Conservation (phyloP, 2,888 invertebrate genomes). For the Aricia artaxerxes region DNA sequence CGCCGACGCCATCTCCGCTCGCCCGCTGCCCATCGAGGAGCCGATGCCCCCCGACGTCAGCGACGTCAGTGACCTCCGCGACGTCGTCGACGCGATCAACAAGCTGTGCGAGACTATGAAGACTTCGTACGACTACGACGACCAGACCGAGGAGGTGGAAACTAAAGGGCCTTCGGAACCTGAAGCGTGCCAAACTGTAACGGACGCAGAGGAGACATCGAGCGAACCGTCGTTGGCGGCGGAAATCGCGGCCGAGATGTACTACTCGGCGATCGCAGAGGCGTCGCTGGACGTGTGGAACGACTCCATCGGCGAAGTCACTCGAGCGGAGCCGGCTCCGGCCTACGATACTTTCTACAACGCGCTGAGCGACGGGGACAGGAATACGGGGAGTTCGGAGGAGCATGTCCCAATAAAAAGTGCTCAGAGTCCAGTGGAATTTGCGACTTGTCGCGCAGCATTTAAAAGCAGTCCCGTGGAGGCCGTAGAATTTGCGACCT, state of each 20-base stretch:
- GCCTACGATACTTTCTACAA: background rate
- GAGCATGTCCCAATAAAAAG: background rate
- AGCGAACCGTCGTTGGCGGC: background rate
- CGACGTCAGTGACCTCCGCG: constrained; percentile 68
- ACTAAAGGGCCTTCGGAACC: background rate
- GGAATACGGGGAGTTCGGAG: constrained; percentile 6
- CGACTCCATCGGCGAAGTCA: constrained; percentile 32
- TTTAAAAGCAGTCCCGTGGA: background rate
- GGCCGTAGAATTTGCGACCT: background rate
- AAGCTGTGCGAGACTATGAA: constrained; percentile 73
- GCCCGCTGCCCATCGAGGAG: constrained; percentile 57
- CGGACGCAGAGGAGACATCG: background rate
- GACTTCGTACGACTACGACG: constrained; percentile 55
- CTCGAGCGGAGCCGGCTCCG: constrained; percentile 49
- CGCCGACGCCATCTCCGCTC: constrained; percentile 36
- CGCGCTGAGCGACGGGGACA: constrained; percentile 6
- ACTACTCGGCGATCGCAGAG: constrained; percentile 20
- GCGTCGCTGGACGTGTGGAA: background rate
- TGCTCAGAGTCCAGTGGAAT: background rate
- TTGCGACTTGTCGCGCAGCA: background rate
- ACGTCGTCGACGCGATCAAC: constrained; percentile 76
- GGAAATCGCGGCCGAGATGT: constrained; percentile 19
- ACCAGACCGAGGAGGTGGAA: constrained; percentile 32
- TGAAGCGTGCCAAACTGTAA: background rate
- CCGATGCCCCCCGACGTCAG: constrained; percentile 52